Base-by-base conservation (phyloP, 92 coral and sea anemone species). In the Blastomussa wellsi region DNA sequence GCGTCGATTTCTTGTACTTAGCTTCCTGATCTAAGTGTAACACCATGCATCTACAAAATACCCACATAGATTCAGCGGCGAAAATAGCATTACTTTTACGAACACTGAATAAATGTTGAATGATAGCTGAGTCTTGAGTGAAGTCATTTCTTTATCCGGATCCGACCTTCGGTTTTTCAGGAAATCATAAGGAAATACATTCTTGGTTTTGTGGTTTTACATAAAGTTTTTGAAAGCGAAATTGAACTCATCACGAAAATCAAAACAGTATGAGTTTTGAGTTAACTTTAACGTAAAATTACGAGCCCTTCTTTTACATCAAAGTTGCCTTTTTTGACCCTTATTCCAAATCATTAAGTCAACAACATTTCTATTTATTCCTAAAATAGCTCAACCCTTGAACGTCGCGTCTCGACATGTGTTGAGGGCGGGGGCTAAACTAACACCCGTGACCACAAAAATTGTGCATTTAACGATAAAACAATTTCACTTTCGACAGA, bases 401-500 rank as follows among this genome's bases (percentile, higher is more conserved):
- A 49, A 41, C 83, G 29, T 13, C 39, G 60, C 15, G 64, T 33
- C 60, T 42, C 36, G 60, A 24, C 49, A 72, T 29, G 70, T 20
- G 15, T 20, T 13, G 31, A 29, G 67, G 68, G 86, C 78, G 78
- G 78, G 69, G 65, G 2, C 62, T 66, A 32, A 5, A 14, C 12
- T 16, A 26, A 53, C 19, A 53, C 86, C 70, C 86, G 65, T 82
- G 86, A 82, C 86, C 36, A 7, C 37, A 31, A 20, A 33, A 75
- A 24, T 82, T 71, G 79, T 35, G 86, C 52, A 82, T 82, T 82
- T 82, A 82, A 71, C 22, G 38, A 71, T 28, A 49, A 35, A 16
- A 57, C 38, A 70, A 70, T 82, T 82, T 82, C 86, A 69, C 79
- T 82, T 82, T 82, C 86, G 77, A 29, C 48, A 76, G 75, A 49